These are phyloP conservation scores for Rousettus leschenaultii DNA, from an alignment of 2,113 vertebrate genomes.

Conservation along the genomic window DNA sequence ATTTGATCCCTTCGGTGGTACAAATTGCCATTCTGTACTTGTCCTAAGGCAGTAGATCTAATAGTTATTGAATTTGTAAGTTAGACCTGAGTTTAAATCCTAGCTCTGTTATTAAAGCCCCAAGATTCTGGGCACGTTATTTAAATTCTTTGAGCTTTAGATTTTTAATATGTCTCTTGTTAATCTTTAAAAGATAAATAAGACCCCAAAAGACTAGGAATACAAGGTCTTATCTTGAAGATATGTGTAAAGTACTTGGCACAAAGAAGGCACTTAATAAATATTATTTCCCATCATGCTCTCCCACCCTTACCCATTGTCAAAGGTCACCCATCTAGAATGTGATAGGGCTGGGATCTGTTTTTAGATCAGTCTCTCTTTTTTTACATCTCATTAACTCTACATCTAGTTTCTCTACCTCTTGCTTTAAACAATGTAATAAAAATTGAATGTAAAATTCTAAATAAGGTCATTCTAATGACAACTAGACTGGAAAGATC, in stretches of 20 bases:
- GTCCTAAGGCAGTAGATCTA: not conserved
- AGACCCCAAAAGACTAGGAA: not conserved
- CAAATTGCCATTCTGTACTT: not conserved
- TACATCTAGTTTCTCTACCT: not conserved
- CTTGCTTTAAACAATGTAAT: not conserved
- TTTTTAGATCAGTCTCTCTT: not conserved
- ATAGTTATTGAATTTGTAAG: conserved; percentile 12
- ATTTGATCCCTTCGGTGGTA: not conserved
- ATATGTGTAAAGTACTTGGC: not conserved
- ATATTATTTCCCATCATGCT: not conserved
- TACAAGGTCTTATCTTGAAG: not conserved
- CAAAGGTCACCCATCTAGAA: not conserved
- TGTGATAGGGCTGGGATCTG: not conserved
- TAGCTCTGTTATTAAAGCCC: not conserved
- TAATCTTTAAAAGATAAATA: conserved; percentile 20
- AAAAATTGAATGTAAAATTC: not conserved
- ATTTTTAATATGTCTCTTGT: conserved; percentile 17
- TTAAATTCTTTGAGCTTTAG: conserved; percentile 22
- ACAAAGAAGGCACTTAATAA: not conserved
- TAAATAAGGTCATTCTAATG: not conserved
- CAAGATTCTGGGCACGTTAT: conserved; percentile 21
- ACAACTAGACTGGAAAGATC: not conserved
- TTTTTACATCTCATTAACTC: not conserved
- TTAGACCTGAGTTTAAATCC: conserved; percentile 36
- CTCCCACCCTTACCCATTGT: not conserved